phyloP scores from a whole-genome alignment of 2,797 vertebrate genomes.

The Florisuga fusca region DNA sequence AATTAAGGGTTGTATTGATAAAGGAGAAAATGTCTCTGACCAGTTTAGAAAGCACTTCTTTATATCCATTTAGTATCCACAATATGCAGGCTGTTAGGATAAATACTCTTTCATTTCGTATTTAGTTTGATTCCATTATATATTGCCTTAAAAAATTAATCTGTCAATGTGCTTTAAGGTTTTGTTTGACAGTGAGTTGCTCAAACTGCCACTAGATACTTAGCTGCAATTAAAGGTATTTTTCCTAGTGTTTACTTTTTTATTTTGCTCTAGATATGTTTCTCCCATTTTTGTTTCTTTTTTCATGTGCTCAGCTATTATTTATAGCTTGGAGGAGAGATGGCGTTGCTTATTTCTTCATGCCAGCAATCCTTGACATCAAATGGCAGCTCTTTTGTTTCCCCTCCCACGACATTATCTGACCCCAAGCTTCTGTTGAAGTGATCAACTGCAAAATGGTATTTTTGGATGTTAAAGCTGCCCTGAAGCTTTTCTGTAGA shows the following conservation, averaged over 20 bases:
- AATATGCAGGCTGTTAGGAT: background rate
- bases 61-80: background rate
- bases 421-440: slow-evolving; percentile 53
- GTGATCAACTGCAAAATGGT: slow-evolving; percentile 32
- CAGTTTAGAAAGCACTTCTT: background rate
- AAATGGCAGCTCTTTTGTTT: slow-evolving; percentile 33
- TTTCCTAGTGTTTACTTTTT: background rate
- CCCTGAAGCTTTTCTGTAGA: background rate
- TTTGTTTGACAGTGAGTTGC: background rate
- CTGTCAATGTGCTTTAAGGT: background rate
- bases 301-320: background rate
- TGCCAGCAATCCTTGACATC: slow-evolving; percentile 27
- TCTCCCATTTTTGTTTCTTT: background rate
- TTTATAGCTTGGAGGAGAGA: slow-evolving; percentile 24
- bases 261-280: background rate
- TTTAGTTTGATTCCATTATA: background rate
- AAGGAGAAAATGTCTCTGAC: background rate
- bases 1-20: background rate
- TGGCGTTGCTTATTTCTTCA: slow-evolving; percentile 5
- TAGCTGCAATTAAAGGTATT: background rate
- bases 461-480: slow-evolving; percentile 25
- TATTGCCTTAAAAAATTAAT: background rate
- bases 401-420: slow-evolving; percentile 60
- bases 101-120: background rate
- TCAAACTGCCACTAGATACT: background rate